Evolutionary conservation across 2,888 invertebrate genomes (phyloP).

Genomic region (Pheosia tremula): DNA sequence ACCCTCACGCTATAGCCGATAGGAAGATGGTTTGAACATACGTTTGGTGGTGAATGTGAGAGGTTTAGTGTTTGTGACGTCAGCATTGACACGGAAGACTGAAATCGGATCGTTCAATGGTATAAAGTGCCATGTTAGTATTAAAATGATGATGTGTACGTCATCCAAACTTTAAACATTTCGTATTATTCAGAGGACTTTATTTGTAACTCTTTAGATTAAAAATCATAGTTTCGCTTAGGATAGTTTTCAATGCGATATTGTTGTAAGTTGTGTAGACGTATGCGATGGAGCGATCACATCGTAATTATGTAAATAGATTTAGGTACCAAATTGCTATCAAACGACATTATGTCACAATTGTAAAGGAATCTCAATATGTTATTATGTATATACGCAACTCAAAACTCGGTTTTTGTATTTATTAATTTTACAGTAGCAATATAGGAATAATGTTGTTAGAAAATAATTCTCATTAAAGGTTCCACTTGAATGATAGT

Average conservation of each 20-base stretch:
- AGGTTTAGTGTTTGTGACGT: slow-evolving; percentile 44
- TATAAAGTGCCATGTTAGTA: slow-evolving; percentile 82
- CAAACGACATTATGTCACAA: slow-evolving; percentile 55
- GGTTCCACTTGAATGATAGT: slow-evolving; percentile 60
- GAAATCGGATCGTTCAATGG: slow-evolving; percentile 74
- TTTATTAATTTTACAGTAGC: slow-evolving; percentile 65
- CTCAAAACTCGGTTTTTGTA: slow-evolving; percentile 55
- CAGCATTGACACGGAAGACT: slow-evolving; percentile 72
- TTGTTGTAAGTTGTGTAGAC: slow-evolving; percentile 36
- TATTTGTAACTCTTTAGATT: slow-evolving; percentile 43
- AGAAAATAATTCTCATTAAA: slow-evolving; percentile 57
- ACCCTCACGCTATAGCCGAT: slow-evolving; percentile 82
- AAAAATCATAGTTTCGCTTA: slow-evolving; percentile 52
- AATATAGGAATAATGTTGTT: slow-evolving; percentile 52
- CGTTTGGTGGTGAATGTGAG: slow-evolving; percentile 23
- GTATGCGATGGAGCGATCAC: slow-evolving; percentile 48
- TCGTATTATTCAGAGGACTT: slow-evolving; percentile 63
- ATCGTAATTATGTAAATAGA: slow-evolving; percentile 58
- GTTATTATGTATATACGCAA: slow-evolving; percentile 65
- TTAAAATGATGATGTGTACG: slow-evolving; percentile 54
- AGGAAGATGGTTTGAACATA: slow-evolving; percentile 69
- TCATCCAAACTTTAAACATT: slow-evolving; percentile 53
- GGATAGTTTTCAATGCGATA: slow-evolving; percentile 46
- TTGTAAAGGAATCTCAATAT: slow-evolving; percentile 74
- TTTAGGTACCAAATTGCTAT: slow-evolving; percentile 53